These are phyloP conservation scores for Palloptera scutellata DNA, from an alignment of 2,888 invertebrate genomes.

Conservation along the genomic window DNA sequence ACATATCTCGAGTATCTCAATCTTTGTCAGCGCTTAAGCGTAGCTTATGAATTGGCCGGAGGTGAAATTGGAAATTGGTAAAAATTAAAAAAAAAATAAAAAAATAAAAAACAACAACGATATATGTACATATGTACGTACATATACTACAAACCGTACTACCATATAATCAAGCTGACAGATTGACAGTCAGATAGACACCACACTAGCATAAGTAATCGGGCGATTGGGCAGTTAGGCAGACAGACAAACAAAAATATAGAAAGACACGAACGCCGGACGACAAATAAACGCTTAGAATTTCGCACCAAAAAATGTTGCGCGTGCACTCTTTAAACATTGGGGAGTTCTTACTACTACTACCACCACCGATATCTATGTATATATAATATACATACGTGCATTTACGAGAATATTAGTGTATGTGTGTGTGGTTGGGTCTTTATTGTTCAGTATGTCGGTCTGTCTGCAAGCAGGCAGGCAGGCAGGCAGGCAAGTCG, in stretches of 20 bases:
- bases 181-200: not conserved
- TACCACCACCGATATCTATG: not conserved
- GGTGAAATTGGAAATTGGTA: conserved; percentile 39
- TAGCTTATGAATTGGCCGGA: conserved; percentile 39
- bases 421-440: no score
- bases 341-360: not conserved
- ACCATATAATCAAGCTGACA: not conserved
- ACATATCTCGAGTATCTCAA: conserved; percentile 36
- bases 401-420: no score
- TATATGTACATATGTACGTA: no score
- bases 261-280: no score
- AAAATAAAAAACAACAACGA: conserved; percentile 6
- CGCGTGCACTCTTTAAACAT: not conserved
- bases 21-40: conserved; percentile 30
- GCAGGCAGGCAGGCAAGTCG: no score
- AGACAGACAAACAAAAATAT: no score
- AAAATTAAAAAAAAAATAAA: conserved; percentile 22
- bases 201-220: not conserved
- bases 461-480: no score
- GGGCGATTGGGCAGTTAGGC: no score
- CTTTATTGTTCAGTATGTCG: no score
- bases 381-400: no score
- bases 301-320: not conserved
- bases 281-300: not conserved
- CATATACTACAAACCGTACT: not conserved